phyloP scores from a whole-genome alignment of 2,888 invertebrate genomes.

The Dichetophora obliterata region DNA sequence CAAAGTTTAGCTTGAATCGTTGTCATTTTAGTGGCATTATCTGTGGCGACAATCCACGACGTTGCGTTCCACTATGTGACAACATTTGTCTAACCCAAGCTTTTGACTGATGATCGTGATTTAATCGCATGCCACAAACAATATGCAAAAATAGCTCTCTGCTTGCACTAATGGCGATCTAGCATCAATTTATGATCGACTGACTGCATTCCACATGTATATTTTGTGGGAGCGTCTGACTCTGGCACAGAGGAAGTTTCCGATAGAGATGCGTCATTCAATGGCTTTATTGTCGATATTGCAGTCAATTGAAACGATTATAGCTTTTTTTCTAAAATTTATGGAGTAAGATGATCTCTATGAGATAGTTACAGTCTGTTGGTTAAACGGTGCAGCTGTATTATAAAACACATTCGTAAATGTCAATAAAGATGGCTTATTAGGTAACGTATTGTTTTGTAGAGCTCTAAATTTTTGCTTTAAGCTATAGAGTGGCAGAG shows the following conservation, averaged over 20 bases:
- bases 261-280: slow-evolving; percentile 9
- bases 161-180: slow-evolving; percentile 4
- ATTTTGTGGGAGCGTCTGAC: slow-evolving; percentile 21
- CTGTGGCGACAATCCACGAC: slow-evolving; percentile 50
- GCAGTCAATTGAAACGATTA: slow-evolving; percentile 50
- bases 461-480: too few relatives aligned
- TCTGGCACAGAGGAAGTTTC: not conserved
- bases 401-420: too few relatives aligned
- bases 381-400: slow-evolving; percentile 5
- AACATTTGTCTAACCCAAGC: slow-evolving; percentile 26
- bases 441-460: too few relatives aligned
- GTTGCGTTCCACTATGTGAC: slow-evolving; percentile 17
- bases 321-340: slow-evolving; percentile 53
- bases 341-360: slow-evolving; percentile 52
- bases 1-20: slow-evolving; percentile 42
- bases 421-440: too few relatives aligned
- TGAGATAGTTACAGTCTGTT: slow-evolving; percentile 45
- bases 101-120: slow-evolving; percentile 69
- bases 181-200: slow-evolving; percentile 26
- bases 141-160: slow-evolving; percentile 4
- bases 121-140: slow-evolving; percentile 52
- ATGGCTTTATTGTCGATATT: not conserved
- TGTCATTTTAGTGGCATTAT: slow-evolving; percentile 52
- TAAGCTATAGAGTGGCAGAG: too few relatives aligned
- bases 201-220: slow-evolving; percentile 21